Percentiles rank a stretch among this genome's conserved stretches.
phyloP scores from a whole-genome alignment of 2,797 vertebrate genomes.

The Danio tinwini region DNA sequence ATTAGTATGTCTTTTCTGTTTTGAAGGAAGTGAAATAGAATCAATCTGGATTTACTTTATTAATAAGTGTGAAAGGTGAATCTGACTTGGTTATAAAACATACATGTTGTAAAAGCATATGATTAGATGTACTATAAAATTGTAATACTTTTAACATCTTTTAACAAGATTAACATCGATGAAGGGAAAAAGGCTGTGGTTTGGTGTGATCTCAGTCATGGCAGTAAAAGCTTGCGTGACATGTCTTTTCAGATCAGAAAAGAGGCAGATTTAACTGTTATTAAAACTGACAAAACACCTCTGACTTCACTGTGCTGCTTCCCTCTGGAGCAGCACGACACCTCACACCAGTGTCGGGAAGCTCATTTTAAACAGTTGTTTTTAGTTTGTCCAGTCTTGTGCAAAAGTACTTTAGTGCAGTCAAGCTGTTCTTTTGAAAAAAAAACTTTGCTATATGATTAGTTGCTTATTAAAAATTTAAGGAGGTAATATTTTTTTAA shows the following conservation, averaged over 20 bases:
- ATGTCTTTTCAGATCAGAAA: slow-evolving; percentile 6
- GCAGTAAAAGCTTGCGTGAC: background rate
- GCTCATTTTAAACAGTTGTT: background rate
- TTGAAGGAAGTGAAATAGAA: background rate
- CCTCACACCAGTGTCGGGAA: background rate
- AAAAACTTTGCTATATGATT: slow-evolving; percentile 1
- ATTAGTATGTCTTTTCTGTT: background rate
- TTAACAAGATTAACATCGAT: background rate
- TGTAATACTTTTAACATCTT: no score
- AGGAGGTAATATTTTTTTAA: no score
- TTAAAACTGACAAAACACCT: slow-evolving; percentile 10
- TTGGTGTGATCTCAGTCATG: background rate
- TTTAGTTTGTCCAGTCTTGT: background rate
- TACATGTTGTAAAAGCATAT: background rate
- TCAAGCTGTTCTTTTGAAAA: background rate
- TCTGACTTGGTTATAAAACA: background rate
- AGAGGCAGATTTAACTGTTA: background rate
- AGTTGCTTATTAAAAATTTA: no score
- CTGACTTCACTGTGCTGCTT: slow-evolving; percentile 8
- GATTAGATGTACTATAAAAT: background rate
- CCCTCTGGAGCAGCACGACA: background rate
- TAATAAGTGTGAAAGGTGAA: background rate
- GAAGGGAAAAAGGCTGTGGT: background rate
- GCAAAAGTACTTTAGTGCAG: background rate
- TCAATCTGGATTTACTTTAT: no score